These are phyloP conservation scores for Enteromius paludinosus DNA, from an alignment of 2,797 vertebrate genomes.

Conservation along the genomic window DNA sequence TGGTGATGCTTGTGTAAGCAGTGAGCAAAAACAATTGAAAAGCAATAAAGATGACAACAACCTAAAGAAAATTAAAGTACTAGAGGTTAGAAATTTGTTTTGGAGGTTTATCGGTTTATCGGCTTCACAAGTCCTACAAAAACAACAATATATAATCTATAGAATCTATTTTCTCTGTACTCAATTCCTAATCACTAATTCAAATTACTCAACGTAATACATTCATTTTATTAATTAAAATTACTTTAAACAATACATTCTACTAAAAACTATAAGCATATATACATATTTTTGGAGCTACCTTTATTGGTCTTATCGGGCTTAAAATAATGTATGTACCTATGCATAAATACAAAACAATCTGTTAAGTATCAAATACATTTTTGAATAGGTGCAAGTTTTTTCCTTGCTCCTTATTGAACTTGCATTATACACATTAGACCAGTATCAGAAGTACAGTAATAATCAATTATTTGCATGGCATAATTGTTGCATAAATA, in stretches of 20 bases:
- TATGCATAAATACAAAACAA: neutral
- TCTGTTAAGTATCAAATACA: neutral
- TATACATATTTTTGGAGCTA: neutral
- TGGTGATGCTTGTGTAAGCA: conserved; percentile 18
- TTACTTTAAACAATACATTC: neutral
- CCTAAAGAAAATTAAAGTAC: neutral
- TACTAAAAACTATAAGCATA: neutral
- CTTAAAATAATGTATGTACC: neutral
- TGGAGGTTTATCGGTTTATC: neutral
- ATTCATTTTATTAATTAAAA: neutral
- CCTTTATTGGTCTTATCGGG: neutral
- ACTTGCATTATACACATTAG: neutral
- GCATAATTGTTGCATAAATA: conserved; percentile 16
- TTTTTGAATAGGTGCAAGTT: neutral
- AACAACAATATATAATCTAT: neutral
- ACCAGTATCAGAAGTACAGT: neutral
- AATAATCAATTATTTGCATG: conserved; percentile 6
- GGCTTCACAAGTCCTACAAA: neutral
- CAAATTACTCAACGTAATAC: neutral
- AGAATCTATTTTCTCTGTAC: neutral
- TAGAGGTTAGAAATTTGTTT: neutral
- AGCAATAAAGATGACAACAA: neutral
- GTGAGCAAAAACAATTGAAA: conserved; percentile 10
- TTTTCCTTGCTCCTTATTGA: neutral
- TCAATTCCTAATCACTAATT: neutral